Conservation (phyloP, 2,888 invertebrate species). For the Boloria euphrosyne region DNA sequence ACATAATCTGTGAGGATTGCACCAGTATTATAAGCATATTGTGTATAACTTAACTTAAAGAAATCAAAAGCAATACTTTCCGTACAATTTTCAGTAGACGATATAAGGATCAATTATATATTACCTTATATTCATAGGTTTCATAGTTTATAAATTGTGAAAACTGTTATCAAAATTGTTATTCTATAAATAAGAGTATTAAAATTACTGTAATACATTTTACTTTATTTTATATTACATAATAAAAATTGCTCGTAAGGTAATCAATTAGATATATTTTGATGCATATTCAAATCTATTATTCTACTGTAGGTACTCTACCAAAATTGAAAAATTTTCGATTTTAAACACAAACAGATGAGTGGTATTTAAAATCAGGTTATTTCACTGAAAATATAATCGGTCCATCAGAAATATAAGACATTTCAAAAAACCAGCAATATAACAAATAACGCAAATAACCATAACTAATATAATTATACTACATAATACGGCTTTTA, state of each 20-base stretch:
- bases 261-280: background rate
- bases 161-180: constrained; percentile 29
- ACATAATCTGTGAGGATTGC: background rate
- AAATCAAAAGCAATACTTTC: constrained; percentile 40
- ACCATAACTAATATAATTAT: no score
- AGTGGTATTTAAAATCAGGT: no score
- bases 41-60: constrained; percentile 27
- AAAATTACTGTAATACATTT: constrained; percentile 7
- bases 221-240: background rate
- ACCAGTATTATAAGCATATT: constrained; percentile 8
- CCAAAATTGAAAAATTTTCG: no score
- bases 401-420: no score
- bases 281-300: no score
- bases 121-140: constrained; percentile 23
- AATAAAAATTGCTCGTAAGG: background rate
- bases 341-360: no score
- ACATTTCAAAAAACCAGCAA: no score
- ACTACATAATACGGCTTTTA: no score
- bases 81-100: constrained; percentile 38
- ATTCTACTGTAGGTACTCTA: no score
- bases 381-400: no score
- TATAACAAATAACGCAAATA: no score
- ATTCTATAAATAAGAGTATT: constrained; percentile 22
- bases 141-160: constrained; percentile 30
- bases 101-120: constrained; percentile 22